Evolutionary conservation across 1,140 invertebrate genomes (phyloP).

Genomic region (Paracyclopina nana): DNA sequence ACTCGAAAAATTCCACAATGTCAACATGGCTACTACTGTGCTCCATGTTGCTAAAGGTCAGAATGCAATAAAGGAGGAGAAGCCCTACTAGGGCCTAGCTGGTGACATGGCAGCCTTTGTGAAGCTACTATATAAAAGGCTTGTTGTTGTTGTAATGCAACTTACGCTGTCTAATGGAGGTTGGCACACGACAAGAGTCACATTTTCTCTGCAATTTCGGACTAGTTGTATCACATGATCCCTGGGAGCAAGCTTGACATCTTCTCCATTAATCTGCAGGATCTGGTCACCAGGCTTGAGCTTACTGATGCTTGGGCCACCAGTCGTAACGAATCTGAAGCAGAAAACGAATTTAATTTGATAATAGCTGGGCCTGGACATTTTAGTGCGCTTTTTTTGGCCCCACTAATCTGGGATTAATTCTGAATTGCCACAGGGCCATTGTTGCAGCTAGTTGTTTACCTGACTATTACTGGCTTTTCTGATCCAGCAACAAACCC

Average conservation of each 20-base stretch:
- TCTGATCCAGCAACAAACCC: conserved; percentile 83
- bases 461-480: conserved; percentile 67
- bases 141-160: conserved; percentile 18
- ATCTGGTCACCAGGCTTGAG: conserved; percentile 75
- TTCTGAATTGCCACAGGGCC: not conserved
- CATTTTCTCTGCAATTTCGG: conserved; percentile 49
- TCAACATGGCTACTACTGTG: too few relatives aligned
- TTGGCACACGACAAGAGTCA: conserved; percentile 57
- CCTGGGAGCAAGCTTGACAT: conserved; percentile 50
- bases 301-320: conserved; percentile 68
- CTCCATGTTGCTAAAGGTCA: too few relatives aligned
- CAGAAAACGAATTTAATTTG: conserved; percentile 10
- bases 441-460: conserved; percentile 26
- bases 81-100: too few relatives aligned
- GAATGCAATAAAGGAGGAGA: too few relatives aligned
- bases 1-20: too few relatives aligned
- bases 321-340: conserved; percentile 48
- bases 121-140: too few relatives aligned
- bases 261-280: conserved; percentile 65
- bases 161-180: conserved; percentile 48
- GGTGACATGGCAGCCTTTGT: too few relatives aligned
- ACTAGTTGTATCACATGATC: conserved; percentile 77
- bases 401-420: too few relatives aligned
- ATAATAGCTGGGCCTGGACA: not conserved
- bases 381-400: not conserved